Evolutionary conservation across 2,113 vertebrate genomes (phyloP).

Genomic region (Trichechus manatus): DNA sequence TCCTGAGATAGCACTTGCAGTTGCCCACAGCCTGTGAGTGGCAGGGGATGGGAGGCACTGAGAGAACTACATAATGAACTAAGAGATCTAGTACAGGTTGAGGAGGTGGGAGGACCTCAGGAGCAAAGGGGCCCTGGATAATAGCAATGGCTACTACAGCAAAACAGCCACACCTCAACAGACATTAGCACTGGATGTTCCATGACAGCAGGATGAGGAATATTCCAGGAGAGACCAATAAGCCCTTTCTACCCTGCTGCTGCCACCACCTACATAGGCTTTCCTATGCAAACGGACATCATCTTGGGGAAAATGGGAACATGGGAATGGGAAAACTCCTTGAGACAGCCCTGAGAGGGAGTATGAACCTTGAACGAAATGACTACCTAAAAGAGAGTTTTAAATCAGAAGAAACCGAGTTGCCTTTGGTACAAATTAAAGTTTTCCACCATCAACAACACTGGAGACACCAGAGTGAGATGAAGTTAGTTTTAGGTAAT

Average conservation of each 20-base stretch:
- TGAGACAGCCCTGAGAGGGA: not conserved
- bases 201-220: not conserved
- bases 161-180: not conserved
- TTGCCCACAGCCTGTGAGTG: not conserved
- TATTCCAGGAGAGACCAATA: not conserved
- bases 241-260: not conserved
- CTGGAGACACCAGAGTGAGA: not conserved
- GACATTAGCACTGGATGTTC: not conserved
- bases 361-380: not conserved
- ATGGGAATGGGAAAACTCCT: not conserved
- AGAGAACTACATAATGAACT: not conserved
- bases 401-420: slow-evolving; percentile 12
- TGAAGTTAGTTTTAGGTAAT: not conserved
- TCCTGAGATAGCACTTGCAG: not conserved
- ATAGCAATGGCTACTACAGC: not conserved
- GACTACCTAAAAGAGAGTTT: not conserved
- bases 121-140: not conserved
- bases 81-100: not conserved
- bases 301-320: not conserved
- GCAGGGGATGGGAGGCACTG: not conserved
- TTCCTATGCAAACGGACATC: not conserved
- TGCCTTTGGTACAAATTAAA: not conserved
- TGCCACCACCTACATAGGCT: not conserved
- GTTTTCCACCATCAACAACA: not conserved
- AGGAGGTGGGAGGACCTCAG: not conserved